A percentile compares a stretch with the other conserved stretches of the same genome.
Conservation (phyloP, 2,888 invertebrate species). For the Hermaeophaga mercurialis region DNA sequence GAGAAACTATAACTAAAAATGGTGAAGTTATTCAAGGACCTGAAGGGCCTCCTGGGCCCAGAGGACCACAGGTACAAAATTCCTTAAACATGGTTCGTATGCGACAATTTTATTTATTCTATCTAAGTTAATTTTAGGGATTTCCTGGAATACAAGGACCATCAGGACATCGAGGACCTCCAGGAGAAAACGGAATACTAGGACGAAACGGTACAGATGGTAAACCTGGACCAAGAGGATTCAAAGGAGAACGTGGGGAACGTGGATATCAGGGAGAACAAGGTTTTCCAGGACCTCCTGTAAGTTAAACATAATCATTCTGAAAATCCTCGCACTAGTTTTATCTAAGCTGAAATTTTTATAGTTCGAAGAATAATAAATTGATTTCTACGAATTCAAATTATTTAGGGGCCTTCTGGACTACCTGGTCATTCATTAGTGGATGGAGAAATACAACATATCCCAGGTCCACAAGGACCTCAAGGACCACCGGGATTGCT, state of each 20-base stretch:
- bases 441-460: conserved; percentile 8
- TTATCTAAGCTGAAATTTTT: no score
- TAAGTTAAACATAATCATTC: conserved; percentile 1
- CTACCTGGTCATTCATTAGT: conserved; percentile 42
- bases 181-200: conserved; percentile 39
- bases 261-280: conserved; percentile 36
- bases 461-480: conserved; percentile 44
- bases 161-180: conserved; percentile 47
- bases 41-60: conserved; percentile 29
- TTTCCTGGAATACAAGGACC: conserved; percentile 45
- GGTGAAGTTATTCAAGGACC: conserved; percentile 37
- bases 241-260: conserved; percentile 50
- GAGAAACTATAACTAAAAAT: conserved; percentile 37
- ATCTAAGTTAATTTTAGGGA: conserved; percentile 30
- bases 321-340: no score
- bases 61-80: conserved; percentile 12
- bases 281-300: conserved; percentile 33
- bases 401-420: conserved; percentile 35
- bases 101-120: conserved; percentile 4
- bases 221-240: conserved; percentile 13
- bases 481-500: conserved; percentile 44
- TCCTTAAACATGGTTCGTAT: neutral
- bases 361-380: no score
- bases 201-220: conserved; percentile 23
- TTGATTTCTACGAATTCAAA: no score